These are phyloP conservation scores for Poeciliopsis occidentalis DNA, from an alignment of 2,113 vertebrate species.

Conservation along the genomic window DNA sequence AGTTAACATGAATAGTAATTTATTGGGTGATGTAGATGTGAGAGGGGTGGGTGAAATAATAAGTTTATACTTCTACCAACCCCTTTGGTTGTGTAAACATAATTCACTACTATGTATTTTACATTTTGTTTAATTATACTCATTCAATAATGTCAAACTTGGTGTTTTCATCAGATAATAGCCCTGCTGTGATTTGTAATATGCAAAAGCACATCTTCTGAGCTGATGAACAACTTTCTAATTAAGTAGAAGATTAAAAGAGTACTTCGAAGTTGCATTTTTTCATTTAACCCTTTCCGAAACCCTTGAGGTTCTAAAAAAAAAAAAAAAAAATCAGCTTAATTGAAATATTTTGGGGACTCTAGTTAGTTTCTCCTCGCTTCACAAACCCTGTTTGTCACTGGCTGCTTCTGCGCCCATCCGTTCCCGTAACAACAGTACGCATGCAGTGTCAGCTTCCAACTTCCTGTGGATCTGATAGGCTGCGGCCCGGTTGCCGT, in stretches of 20 bases:
- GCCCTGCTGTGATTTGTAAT: too few species aligned
- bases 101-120: too few species aligned
- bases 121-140: too few species aligned
- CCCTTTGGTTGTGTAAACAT: too few species aligned
- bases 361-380: not conserved
- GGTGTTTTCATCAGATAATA: too few species aligned
- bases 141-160: too few species aligned
- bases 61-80: too few species aligned
- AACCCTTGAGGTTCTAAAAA: not conserved
- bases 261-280: not conserved
- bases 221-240: too few species aligned
- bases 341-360: not conserved
- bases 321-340: not conserved
- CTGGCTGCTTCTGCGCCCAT: constrained; percentile 10
- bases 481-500: constrained; percentile 54
- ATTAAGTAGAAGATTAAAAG: not conserved
- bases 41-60: too few species aligned
- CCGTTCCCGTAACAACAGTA: not conserved
- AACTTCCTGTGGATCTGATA: constrained; percentile 61
- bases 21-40: too few species aligned
- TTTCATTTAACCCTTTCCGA: not conserved
- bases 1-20: too few species aligned
- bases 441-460: constrained; percentile 18
- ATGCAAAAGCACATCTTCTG: too few species aligned
- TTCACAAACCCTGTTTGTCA: constrained; percentile 24